Evolutionary conservation across 2,797 vertebrate genomes (phyloP).

Genomic region (Allobates femoralis): DNA sequence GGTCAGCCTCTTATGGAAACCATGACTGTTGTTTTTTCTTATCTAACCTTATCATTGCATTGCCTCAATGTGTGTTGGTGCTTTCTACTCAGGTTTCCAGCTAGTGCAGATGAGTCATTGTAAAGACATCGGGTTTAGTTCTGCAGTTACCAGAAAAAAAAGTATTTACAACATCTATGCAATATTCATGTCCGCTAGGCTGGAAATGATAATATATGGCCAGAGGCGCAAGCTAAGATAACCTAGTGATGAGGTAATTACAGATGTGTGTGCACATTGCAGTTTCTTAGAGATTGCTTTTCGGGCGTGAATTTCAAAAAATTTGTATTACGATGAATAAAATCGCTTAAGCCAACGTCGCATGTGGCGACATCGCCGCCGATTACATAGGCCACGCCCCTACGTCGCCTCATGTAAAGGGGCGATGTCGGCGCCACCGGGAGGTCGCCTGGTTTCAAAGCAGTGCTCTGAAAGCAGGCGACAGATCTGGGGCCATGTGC

Average conservation of each 20-base stretch:
- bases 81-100: not conserved
- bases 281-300: not conserved
- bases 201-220: not conserved
- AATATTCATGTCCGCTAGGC: not conserved
- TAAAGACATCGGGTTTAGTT: not conserved
- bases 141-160: no score
- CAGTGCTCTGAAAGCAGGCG: no score
- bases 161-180: not conserved
- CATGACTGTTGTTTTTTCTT: not conserved
- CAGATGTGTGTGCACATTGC: not conserved
- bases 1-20: not conserved
- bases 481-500: no score
- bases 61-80: not conserved
- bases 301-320: not conserved
- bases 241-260: not conserved
- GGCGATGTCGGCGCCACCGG: no score
- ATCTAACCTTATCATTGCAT: not conserved
- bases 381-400: no score
- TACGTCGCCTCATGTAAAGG: no score
- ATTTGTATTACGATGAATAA: no score
- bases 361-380: no score
- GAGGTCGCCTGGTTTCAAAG: no score
- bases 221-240: not conserved
- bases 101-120: not conserved
- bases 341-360: no score